Conservation (phyloP, 1,140 invertebrate genomes). For the Theocolax elegans region DNA sequence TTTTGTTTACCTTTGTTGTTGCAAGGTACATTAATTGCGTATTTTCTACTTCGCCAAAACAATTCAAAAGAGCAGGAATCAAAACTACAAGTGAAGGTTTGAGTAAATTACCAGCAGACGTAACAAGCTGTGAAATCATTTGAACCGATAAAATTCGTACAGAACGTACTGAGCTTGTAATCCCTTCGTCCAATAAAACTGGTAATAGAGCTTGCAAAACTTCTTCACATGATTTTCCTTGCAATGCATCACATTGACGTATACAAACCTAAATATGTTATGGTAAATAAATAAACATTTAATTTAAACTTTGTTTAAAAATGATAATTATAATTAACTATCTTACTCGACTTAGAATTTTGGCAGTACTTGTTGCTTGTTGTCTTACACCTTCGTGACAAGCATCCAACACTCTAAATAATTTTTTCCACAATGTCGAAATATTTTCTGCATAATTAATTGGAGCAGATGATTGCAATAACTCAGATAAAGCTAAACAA, state of each 20-base stretch:
- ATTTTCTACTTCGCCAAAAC: slow-evolving; percentile 86
- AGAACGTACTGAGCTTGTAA: slow-evolving; percentile 81
- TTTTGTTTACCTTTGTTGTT: slow-evolving; percentile 79
- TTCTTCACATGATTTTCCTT: slow-evolving; percentile 82
- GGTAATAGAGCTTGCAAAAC: slow-evolving; percentile 83
- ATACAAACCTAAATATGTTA: slow-evolving; percentile 74
- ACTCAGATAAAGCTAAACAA: slow-evolving; percentile 86
- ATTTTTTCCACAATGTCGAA: slow-evolving; percentile 80
- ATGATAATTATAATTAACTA: no score
- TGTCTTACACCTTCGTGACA: slow-evolving; percentile 89
- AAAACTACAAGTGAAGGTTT: slow-evolving; percentile 83
- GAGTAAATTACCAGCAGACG: slow-evolving; percentile 79
- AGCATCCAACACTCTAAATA: slow-evolving; percentile 93
- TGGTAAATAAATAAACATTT: not conserved
- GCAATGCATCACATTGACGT: slow-evolving; percentile 78
- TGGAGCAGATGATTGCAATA: slow-evolving; percentile 73
- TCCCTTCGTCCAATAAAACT: slow-evolving; percentile 81
- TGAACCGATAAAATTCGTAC: slow-evolving; percentile 85
- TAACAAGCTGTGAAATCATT: slow-evolving; percentile 86
- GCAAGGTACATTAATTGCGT: slow-evolving; percentile 79
- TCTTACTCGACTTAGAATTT: slow-evolving; percentile 81
- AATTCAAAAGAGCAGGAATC: slow-evolving; percentile 85
- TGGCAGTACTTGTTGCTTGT: slow-evolving; percentile 81
- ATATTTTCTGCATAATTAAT: slow-evolving; percentile 56
- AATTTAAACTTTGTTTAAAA: no score